Percentiles rank a stretch among this genome's conserved stretches.
Conservation (phyloP, 2,888 invertebrate species). For the Athetis lepigone region DNA sequence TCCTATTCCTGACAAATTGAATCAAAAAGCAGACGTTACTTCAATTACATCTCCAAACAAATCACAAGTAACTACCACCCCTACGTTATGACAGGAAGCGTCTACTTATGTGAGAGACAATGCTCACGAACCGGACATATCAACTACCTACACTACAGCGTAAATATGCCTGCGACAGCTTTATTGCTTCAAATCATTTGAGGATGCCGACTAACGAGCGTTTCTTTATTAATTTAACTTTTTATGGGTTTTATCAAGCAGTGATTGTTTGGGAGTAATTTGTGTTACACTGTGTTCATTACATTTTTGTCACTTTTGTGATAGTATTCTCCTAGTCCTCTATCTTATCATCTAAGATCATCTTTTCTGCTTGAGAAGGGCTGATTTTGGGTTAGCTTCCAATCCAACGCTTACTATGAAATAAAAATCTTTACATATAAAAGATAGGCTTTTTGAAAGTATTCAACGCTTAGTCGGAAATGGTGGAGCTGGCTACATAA, state of each 20-base stretch:
- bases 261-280: not conserved
- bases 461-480: too few relatives aligned
- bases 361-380: too few relatives aligned
- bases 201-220: constrained; percentile 13
- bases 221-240: constrained; percentile 22
- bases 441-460: too few relatives aligned
- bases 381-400: too few relatives aligned
- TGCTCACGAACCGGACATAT: constrained; percentile 54
- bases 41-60: constrained; percentile 7
- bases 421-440: too few relatives aligned
- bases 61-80: constrained; percentile 19
- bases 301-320: not conserved
- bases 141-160: constrained; percentile 51
- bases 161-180: constrained; percentile 37
- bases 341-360: too few relatives aligned
- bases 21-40: constrained; percentile 15
- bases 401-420: too few relatives aligned
- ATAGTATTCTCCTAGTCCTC: not conserved
- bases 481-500: too few relatives aligned
- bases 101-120: constrained; percentile 60
- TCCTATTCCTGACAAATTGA: not conserved
- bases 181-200: constrained; percentile 45
- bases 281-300: not conserved
- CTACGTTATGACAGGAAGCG: constrained; percentile 52
- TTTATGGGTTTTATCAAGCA: not conserved